Conservation (phyloP, 2,888 invertebrate species). For the Papilio elwesi region DNA sequence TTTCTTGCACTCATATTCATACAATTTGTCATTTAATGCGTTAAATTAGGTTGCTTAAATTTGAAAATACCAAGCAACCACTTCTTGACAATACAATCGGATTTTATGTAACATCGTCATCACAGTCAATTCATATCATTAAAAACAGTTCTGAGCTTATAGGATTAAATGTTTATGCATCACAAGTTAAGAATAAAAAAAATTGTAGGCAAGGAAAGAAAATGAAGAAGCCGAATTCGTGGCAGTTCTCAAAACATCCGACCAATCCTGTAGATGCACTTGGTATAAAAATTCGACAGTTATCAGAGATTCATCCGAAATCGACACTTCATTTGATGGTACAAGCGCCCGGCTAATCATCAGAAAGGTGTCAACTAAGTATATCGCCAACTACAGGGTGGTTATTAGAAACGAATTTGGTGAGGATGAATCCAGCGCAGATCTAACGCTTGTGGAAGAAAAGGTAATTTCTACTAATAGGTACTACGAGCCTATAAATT, state of each 20-base stretch:
- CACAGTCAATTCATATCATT: too few species aligned
- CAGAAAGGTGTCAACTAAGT: conserved; percentile 89
- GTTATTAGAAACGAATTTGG: conserved; percentile 96
- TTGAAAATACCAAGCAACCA: too few species aligned
- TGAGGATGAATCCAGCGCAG: conserved; percentile 93
- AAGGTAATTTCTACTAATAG: conserved; percentile 64
- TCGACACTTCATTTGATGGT: conserved; percentile 93
- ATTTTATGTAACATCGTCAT: too few species aligned
- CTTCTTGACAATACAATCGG: too few species aligned
- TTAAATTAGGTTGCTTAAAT: too few species aligned
- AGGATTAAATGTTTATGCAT: conserved; percentile 1
- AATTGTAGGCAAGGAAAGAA: conserved; percentile 73
- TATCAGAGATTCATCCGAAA: conserved; percentile 90
- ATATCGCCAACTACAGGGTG: conserved; percentile 92
- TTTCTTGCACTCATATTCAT: too few species aligned
- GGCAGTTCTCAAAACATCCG: conserved; percentile 88
- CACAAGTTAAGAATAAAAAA: conserved; percentile 5
- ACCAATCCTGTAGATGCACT: conserved; percentile 91
- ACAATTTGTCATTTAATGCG: too few species aligned
- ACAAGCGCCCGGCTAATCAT: conserved; percentile 91
- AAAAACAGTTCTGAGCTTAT: not conserved
- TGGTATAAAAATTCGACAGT: conserved; percentile 94
- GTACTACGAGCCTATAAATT: not conserved
- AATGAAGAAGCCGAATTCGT: conserved; percentile 90
- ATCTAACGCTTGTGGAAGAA: conserved; percentile 89